A percentile compares a stretch with the other conserved stretches of the same genome.
Evolutionary conservation across 2,113 vertebrate genomes (phyloP).

Genomic region (Rhegmatorhina hoffmannsi): DNA sequence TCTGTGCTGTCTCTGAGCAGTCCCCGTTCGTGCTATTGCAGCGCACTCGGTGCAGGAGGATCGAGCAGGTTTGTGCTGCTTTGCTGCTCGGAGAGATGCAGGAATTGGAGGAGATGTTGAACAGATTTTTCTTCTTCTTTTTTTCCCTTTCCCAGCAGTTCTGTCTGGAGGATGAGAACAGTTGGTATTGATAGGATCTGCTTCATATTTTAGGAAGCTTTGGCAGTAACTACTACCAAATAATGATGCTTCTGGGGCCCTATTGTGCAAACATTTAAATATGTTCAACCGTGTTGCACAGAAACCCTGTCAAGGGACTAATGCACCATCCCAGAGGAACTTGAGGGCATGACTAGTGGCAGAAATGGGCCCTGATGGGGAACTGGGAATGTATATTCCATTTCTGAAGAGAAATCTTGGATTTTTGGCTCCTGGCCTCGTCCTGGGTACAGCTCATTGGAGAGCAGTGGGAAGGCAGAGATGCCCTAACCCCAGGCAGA

Average conservation of each 20-base stretch:
- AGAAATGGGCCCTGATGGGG: background rate
- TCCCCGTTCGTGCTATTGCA: background rate
- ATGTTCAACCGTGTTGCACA: background rate
- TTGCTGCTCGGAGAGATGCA: background rate
- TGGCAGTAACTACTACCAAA: conserved; percentile 53
- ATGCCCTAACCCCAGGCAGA: background rate
- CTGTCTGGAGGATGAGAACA: conserved; percentile 46
- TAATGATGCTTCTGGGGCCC: conserved; percentile 16
- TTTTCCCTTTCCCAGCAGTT: background rate
- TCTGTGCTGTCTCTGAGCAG: conserved; percentile 6
- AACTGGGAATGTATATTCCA: background rate
- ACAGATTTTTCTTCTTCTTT: conserved; percentile 25
- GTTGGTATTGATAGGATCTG: conserved; percentile 59
- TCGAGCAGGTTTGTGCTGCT: background rate
- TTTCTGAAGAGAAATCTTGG: background rate
- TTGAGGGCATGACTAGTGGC: background rate
- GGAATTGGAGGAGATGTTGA: conserved; percentile 27
- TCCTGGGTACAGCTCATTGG: rapidly evolving
- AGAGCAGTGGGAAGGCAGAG: rapidly evolving
- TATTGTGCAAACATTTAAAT: conserved; percentile 50
- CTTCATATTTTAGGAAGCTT: conserved; percentile 52
- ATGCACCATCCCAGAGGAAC: background rate
- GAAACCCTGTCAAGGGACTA: background rate
- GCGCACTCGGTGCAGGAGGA: background rate
- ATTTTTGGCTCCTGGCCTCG: background rate